phyloP scores from a whole-genome alignment of 2,888 invertebrate species.

The Caenorhabditis auriculariae region DNA sequence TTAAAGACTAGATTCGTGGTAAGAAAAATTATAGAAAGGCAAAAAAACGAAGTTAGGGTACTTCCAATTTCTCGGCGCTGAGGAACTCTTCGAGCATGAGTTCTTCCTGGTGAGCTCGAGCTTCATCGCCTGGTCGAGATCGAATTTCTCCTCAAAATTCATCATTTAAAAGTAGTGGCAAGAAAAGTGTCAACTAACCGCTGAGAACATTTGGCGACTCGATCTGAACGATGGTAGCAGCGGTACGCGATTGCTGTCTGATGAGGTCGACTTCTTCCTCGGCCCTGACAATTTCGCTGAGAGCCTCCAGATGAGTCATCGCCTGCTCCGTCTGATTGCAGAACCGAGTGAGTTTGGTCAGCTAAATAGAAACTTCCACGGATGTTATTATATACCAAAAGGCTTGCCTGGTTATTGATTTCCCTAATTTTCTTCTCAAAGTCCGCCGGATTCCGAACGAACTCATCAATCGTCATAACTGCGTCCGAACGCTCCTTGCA shows the following conservation, averaged over 20 bases:
- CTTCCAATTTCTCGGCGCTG: background rate
- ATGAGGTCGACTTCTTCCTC: conserved; percentile 39
- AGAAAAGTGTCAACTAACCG: conserved; percentile 6
- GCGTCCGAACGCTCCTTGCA: conserved; percentile 42
- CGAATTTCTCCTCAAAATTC: conserved; percentile 8
- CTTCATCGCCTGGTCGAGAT: conserved; percentile 30
- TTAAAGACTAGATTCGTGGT: no score
- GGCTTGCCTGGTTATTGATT: conserved; percentile 17
- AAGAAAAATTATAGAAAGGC: no score
- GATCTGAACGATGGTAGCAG: conserved; percentile 30
- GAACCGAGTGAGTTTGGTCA: conserved; percentile 36
- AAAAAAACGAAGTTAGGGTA: background rate
- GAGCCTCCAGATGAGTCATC: conserved; percentile 47
- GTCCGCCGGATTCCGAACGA: conserved; percentile 28
- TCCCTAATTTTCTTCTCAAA: conserved; percentile 39
- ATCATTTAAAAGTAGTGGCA: background rate
- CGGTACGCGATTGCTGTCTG: conserved; percentile 33
- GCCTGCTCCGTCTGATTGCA: conserved; percentile 48
- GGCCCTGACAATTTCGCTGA: conserved; percentile 25
- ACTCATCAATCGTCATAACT: conserved; percentile 38
- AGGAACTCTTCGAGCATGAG: conserved; percentile 50
- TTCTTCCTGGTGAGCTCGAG: conserved; percentile 35
- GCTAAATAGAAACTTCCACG: conserved; percentile 6
- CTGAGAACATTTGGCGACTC: conserved; percentile 25
- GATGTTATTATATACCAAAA: background rate